phyloP scores from a whole-genome alignment of 2,797 vertebrate genomes.

The Cyclura pinguis region DNA sequence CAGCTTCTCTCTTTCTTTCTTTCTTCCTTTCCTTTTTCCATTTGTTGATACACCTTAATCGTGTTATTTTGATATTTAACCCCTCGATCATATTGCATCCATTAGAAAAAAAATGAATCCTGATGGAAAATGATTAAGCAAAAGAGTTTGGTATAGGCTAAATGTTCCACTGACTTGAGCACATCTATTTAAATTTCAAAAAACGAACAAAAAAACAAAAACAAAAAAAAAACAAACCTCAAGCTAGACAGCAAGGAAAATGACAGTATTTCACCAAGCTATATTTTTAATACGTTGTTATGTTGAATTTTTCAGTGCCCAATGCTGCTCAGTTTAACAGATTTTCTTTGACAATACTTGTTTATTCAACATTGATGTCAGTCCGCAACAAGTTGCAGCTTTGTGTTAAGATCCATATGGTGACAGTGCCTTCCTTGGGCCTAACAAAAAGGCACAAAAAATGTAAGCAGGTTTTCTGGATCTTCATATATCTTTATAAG shows the following conservation, averaged over 20 bases:
- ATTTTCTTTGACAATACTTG: neutral
- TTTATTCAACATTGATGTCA: neutral
- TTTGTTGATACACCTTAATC: neutral
- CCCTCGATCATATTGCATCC: neutral
- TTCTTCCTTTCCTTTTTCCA: neutral
- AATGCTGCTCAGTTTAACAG: neutral
- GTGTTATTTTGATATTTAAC: constrained; percentile 2
- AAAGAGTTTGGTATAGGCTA: neutral
- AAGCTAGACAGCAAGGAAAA: neutral
- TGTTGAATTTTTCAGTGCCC: neutral
- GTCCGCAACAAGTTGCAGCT: neutral
- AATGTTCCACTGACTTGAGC: neutral
- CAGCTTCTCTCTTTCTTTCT: neutral
- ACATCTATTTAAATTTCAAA: constrained; percentile 3
- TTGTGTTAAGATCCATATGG: neutral
- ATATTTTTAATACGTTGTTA: neutral
- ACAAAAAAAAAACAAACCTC: no score
- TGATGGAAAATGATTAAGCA: neutral
- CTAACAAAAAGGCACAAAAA: no score
- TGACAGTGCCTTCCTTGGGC: no score
- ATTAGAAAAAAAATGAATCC: neutral
- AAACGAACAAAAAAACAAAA: no score
- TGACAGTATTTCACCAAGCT: neutral
- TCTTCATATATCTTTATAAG: no score
- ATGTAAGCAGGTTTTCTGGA: no score